Evolutionary conservation across 2,888 invertebrate genomes (phyloP).

Genomic region (Diarsia dahlii): DNA sequence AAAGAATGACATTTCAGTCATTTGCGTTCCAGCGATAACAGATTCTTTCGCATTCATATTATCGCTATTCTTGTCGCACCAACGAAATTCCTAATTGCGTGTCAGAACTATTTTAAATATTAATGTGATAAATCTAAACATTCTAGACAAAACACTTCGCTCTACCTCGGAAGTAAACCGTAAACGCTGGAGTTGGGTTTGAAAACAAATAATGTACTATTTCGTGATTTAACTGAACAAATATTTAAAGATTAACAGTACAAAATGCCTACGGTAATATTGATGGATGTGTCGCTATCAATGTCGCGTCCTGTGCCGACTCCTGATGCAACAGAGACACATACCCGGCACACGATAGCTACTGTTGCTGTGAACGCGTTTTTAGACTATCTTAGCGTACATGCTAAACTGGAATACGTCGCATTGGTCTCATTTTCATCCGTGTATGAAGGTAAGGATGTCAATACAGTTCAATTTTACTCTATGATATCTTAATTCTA

Average conservation of each 20-base stretch:
- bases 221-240: conserved; percentile 3
- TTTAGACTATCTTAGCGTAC: conserved; percentile 83
- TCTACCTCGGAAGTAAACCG: neutral
- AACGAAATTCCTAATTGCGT: neutral
- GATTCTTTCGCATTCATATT: neutral
- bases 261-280: conserved; percentile 86
- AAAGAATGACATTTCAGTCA: neutral
- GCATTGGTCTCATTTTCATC: conserved; percentile 86
- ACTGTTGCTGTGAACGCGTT: conserved; percentile 84
- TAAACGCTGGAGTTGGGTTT: neutral
- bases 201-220: conserved; percentile 21
- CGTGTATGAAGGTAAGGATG: conserved; percentile 81
- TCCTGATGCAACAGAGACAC: conserved; percentile 81
- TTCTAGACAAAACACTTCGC: neutral
- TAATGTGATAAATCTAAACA: conserved; percentile 7
- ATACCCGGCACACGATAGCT: conserved; percentile 84
- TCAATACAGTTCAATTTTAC: neutral
- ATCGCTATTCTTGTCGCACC: conserved; percentile 7
- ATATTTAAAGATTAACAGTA: neutral
- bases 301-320: conserved; percentile 86
- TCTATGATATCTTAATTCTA: neutral
- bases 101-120: neutral
- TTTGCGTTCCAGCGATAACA: neutral
- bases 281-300: conserved; percentile 86
- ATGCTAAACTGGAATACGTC: conserved; percentile 87